phyloP scores from a whole-genome alignment of 2,888 invertebrate species.

The Diarsia dahlii region DNA sequence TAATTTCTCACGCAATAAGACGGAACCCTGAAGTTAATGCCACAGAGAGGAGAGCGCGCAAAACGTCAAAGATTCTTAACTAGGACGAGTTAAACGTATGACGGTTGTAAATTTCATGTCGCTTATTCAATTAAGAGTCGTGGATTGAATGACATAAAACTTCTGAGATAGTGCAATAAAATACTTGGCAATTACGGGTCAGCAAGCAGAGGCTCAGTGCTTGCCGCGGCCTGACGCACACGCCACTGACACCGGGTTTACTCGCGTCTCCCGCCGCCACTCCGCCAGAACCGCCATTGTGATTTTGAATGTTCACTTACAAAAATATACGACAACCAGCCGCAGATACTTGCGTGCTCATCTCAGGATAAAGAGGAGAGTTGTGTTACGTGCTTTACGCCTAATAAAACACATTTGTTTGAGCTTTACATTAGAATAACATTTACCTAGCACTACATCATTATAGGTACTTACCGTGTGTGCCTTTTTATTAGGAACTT shows the following conservation, averaged over 20 bases:
- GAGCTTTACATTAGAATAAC: constrained; percentile 20
- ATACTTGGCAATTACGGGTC: constrained; percentile 88
- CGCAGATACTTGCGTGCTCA: constrained; percentile 58
- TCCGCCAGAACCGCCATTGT: constrained; percentile 64
- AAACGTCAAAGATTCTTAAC: constrained; percentile 80
- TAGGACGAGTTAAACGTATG: constrained; percentile 85
- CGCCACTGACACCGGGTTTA: constrained; percentile 64
- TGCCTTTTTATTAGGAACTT: constrained; percentile 5
- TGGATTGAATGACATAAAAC: constrained; percentile 90
- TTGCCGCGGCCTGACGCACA: constrained; percentile 67
- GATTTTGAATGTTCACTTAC: constrained; percentile 69
- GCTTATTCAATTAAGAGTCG: constrained; percentile 89
- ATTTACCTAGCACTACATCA: background rate
- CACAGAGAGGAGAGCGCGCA: constrained; percentile 66
- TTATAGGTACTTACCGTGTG: background rate
- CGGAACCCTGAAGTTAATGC: constrained; percentile 65
- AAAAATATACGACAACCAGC: constrained; percentile 65
- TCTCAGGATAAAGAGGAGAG: constrained; percentile 56
- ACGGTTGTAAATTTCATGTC: constrained; percentile 88
- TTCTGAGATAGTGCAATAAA: constrained; percentile 88
- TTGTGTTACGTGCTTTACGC: constrained; percentile 53
- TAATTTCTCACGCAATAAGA: constrained; percentile 53
- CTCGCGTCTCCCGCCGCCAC: constrained; percentile 52
- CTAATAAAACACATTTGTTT: constrained; percentile 32
- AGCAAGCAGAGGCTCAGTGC: constrained; percentile 77